Percentiles rank a stretch among this genome's conserved stretches.
These are phyloP conservation scores for Wiebesia pumilae DNA, from an alignment of 1,140 invertebrate genomes.

Conservation along the genomic window DNA sequence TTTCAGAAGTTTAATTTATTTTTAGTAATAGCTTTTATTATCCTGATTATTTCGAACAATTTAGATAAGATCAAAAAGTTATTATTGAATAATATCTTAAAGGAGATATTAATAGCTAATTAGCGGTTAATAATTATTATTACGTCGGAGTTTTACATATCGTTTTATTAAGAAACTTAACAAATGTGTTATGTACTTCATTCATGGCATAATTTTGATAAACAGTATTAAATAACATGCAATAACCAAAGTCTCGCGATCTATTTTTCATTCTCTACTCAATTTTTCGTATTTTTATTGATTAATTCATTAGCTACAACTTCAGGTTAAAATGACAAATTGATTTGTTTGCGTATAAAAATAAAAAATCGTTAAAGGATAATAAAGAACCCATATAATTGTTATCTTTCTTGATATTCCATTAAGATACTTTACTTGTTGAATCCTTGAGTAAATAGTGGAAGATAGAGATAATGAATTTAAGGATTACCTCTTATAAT, in stretches of 20 bases:
- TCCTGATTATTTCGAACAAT: neutral
- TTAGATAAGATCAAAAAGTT: neutral
- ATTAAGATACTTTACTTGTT: constrained; percentile 10
- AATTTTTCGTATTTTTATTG: neutral
- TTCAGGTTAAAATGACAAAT: neutral
- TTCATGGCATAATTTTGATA: neutral
- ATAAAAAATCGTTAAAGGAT: constrained; percentile 8
- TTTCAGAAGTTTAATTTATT: constrained; percentile 15
- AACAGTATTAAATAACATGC: neutral
- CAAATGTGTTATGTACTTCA: neutral
- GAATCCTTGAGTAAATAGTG: neutral
- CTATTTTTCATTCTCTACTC: neutral
- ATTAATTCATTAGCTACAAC: neutral
- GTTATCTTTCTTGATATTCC: constrained; percentile 12
- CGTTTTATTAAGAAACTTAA: neutral
- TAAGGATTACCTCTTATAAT: neutral
- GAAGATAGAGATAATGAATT: neutral
- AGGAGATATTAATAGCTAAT: neutral
- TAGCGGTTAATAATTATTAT: neutral
- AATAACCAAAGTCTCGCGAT: neutral
- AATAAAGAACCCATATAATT: constrained; percentile 7
- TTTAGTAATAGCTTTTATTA: neutral
- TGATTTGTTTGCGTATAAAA: neutral
- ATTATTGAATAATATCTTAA: constrained; percentile 1
- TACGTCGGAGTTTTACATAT: neutral